These are phyloP conservation scores for Tortrix viridana DNA, from an alignment of 2,888 invertebrate species.

Conservation along the genomic window DNA sequence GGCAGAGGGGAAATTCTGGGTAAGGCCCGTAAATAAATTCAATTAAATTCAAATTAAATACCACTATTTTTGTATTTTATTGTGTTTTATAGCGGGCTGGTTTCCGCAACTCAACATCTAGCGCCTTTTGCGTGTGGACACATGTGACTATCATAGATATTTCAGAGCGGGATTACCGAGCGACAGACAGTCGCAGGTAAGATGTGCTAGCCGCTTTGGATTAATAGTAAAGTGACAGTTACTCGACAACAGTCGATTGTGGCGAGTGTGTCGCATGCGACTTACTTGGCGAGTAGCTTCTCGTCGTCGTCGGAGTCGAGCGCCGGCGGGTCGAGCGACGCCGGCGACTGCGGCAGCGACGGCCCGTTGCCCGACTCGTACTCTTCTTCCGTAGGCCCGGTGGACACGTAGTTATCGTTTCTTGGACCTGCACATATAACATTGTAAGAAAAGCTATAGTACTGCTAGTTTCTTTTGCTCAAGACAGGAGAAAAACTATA, in stretches of 20 bases:
- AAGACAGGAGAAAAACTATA: background rate
- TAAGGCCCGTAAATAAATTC: too few relatives aligned
- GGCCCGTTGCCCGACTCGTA: constrained; percentile 98
- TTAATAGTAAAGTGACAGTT: too few relatives aligned
- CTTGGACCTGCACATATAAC: constrained; percentile 45
- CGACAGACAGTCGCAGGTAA: too few relatives aligned
- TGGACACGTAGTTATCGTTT: constrained; percentile 43
- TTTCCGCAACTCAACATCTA: too few relatives aligned
- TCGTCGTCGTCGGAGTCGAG: constrained; percentile 94
- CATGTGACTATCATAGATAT: too few relatives aligned
- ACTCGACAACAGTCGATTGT: background rate
- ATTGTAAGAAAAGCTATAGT: background rate
- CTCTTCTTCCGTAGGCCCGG: constrained; percentile 92
- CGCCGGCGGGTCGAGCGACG: constrained; percentile 92
- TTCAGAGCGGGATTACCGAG: too few relatives aligned
- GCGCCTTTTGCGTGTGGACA: too few relatives aligned
- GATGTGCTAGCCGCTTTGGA: too few relatives aligned
- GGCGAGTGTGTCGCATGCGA: background rate
- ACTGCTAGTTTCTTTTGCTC: background rate
- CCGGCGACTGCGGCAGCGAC: constrained; percentile 96
- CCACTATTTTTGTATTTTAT: too few relatives aligned
- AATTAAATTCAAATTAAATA: too few relatives aligned
- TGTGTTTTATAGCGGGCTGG: too few relatives aligned
- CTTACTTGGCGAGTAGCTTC: constrained; percentile 83
- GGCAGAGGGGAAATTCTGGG: too few relatives aligned